phyloP scores from a whole-genome alignment of 2,797 vertebrate genomes.

The Liasis olivaceus region DNA sequence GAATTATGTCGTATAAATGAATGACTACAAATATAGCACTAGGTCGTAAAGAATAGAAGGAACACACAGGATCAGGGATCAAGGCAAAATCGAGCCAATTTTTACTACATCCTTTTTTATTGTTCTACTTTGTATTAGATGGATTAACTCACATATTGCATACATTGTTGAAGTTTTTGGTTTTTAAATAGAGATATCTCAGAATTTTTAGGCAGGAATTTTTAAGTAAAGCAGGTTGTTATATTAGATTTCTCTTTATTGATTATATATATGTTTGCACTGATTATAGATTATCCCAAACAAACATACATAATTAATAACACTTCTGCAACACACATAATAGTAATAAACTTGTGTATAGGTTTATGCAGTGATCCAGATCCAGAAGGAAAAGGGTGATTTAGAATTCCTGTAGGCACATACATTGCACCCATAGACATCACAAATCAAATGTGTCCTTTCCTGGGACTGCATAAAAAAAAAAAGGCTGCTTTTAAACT shows the following conservation, averaged over 20 bases:
- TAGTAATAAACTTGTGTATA: too few species aligned
- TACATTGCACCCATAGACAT: too few species aligned
- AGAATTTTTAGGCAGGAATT: constrained; percentile 32
- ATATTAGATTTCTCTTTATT: constrained; percentile 38
- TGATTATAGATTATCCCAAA: not conserved
- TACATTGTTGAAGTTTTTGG: constrained; percentile 32
- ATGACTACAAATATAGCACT: constrained; percentile 28
- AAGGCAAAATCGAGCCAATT: constrained; percentile 42
- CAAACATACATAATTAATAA: too few species aligned
- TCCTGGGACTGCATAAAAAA: too few species aligned
- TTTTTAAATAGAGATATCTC: constrained; percentile 26
- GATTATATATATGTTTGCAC: not conserved
- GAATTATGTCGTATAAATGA: constrained; percentile 46
- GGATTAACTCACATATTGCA: constrained; percentile 35
- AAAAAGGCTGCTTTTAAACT: too few species aligned
- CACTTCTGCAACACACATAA: too few species aligned
- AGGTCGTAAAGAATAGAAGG: constrained; percentile 35
- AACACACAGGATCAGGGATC: constrained; percentile 32
- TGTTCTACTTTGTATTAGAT: constrained; percentile 33
- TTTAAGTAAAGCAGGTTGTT: constrained; percentile 1
- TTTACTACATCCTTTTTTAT: not conserved
- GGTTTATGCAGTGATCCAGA: too few species aligned
- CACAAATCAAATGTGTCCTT: too few species aligned
- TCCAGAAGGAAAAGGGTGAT: too few species aligned
- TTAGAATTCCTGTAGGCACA: too few species aligned